Evolutionary conservation across 1,140 invertebrate genomes (phyloP).

Genomic region (Dreissena rostriformis): DNA sequence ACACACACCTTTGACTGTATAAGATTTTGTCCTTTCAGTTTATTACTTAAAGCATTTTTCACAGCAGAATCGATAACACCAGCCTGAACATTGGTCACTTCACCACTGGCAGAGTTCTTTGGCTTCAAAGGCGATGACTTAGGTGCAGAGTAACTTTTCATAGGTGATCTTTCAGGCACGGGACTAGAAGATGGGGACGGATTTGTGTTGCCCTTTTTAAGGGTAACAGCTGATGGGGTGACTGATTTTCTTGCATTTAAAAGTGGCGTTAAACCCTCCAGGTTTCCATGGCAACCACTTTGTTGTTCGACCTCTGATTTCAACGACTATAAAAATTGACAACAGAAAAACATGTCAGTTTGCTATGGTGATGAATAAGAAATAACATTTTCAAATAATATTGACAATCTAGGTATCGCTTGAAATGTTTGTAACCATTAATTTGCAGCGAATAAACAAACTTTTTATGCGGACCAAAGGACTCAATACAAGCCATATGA

Average conservation of each 20-base stretch:
- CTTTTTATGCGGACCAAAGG: too few species aligned
- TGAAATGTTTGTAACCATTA: too few species aligned
- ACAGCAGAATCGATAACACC: background rate
- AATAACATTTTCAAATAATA: too few species aligned
- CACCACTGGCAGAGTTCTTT: constrained; percentile 1
- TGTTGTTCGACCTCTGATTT: constrained; percentile 31
- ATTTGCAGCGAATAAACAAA: too few species aligned
- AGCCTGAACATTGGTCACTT: background rate
- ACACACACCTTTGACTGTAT: background rate
- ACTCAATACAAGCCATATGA: too few species aligned
- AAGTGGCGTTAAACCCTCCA: background rate
- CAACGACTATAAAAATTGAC: constrained; percentile 24
- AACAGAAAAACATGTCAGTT: too few species aligned
- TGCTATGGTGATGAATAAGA: too few species aligned
- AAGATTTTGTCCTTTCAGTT: background rate
- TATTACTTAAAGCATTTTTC: constrained; percentile 1
- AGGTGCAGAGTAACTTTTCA: background rate
- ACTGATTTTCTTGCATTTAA: constrained; percentile 11
- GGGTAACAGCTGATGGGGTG: background rate
- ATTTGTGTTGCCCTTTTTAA: background rate
- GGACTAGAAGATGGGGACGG: constrained; percentile 24
- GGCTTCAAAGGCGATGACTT: constrained; percentile 12
- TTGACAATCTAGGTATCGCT: too few species aligned
- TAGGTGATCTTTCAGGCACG: constrained; percentile 6
- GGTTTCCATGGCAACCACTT: background rate